Evolutionary conservation across 2,888 invertebrate genomes (phyloP).

Genomic region (Octodonta nipae): DNA sequence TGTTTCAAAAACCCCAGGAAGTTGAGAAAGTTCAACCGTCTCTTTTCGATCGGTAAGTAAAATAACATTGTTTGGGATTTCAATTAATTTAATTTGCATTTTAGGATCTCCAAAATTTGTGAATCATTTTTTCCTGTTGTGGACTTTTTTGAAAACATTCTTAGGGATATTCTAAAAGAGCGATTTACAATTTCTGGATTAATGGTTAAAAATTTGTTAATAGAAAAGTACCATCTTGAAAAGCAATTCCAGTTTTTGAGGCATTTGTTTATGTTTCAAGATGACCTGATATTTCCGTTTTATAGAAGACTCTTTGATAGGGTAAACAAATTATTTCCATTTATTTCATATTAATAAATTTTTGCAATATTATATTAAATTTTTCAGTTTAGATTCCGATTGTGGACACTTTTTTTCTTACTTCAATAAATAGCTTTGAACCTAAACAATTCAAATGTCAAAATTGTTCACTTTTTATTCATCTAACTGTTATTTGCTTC

Average conservation of each 20-base stretch:
- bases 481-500: too few species aligned
- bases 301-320: slow-evolving; percentile 28
- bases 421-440: too few species aligned
- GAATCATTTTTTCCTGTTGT: slow-evolving; percentile 25
- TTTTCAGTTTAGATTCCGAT: too few species aligned
- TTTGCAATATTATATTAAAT: too few species aligned
- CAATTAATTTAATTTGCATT: slow-evolving; percentile 10
- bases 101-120: slow-evolving; percentile 26
- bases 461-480: too few species aligned
- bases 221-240: slow-evolving; percentile 26
- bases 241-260: slow-evolving; percentile 28
- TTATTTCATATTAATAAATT: too few species aligned
- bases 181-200: slow-evolving; percentile 29
- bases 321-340: slow-evolving; percentile 19
- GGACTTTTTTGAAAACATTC: slow-evolving; percentile 25
- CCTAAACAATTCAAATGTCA: too few species aligned
- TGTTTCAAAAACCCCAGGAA: slow-evolving; percentile 18
- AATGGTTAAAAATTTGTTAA: slow-evolving; percentile 29
- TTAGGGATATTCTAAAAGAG: slow-evolving; percentile 23
- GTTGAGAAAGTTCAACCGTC: slow-evolving; percentile 5
- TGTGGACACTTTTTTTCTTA: too few species aligned
- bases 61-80: background rate
- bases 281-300: slow-evolving; percentile 30
- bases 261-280: slow-evolving; percentile 30
- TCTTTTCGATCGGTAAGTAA: slow-evolving; percentile 21